A percentile compares a stretch with the other conserved stretches of the same genome.
These are phyloP conservation scores for Coptodon rendalli DNA, from an alignment of 2,113 vertebrate genomes.

Conservation along the genomic window DNA sequence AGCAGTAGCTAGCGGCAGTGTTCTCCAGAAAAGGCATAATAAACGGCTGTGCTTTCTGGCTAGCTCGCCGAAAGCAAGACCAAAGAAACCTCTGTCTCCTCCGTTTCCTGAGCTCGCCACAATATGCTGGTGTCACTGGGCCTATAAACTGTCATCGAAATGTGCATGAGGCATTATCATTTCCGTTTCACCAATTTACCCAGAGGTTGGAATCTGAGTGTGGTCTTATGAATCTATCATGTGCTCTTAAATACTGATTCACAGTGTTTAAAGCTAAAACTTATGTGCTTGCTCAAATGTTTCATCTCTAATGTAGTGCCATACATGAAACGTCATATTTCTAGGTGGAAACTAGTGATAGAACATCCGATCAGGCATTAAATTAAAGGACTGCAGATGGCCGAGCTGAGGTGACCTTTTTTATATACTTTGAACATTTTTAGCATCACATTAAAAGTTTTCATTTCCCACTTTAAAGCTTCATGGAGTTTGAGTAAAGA, in stretches of 20 bases:
- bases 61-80: too few relatives aligned
- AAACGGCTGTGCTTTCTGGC: too few relatives aligned
- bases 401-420: not conserved
- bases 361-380: not conserved
- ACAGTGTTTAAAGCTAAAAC: not conserved
- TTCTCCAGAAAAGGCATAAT: too few relatives aligned
- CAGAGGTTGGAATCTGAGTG: not conserved
- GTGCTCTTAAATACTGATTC: not conserved
- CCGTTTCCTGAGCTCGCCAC: too few relatives aligned
- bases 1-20: too few relatives aligned
- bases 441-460: not conserved
- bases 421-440: not conserved
- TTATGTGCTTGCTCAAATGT: not conserved
- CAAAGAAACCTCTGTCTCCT: too few relatives aligned
- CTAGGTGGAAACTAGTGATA: not conserved
- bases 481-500: not conserved
- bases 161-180: not conserved
- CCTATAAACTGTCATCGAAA: not conserved
- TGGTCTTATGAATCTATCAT: not conserved
- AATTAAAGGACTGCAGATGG: not conserved
- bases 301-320: not conserved
- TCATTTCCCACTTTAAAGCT: not conserved
- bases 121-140: not conserved
- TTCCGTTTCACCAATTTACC: not conserved
- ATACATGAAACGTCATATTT: not conserved